phyloP scores from a whole-genome alignment of 2,113 vertebrate species.

The Syrrhaptes paradoxus region DNA sequence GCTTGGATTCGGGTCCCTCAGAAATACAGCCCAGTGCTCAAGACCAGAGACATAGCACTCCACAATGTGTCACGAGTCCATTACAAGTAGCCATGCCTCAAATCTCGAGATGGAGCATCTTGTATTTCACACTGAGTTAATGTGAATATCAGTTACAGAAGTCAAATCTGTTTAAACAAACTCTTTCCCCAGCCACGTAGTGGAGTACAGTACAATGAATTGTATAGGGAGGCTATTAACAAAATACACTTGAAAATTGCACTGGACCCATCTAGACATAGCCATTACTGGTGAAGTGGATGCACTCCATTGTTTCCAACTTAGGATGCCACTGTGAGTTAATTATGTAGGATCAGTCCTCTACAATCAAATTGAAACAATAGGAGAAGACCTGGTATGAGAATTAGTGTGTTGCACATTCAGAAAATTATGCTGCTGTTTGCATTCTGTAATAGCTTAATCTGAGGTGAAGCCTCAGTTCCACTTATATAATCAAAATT shows the following conservation, averaged over 20 bases:
- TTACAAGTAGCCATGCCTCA: neutral
- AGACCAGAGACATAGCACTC: neutral
- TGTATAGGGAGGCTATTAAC: neutral
- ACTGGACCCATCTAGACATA: neutral
- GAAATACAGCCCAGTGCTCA: neutral
- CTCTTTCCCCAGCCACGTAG: neutral
- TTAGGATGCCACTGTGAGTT: neutral
- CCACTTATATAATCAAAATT: neutral
- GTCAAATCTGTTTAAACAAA: neutral
- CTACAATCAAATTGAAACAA: neutral
- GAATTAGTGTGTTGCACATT: neutral
- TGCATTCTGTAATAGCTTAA: neutral
- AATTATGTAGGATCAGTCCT: neutral
- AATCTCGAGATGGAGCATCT: neutral
- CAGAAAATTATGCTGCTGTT: neutral
- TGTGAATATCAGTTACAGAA: neutral
- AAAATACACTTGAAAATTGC: neutral
- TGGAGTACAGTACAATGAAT: neutral
- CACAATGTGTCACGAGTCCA: accelerated
- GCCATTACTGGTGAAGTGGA: neutral
- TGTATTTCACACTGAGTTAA: neutral
- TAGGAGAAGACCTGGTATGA: neutral
- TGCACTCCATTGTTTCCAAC: neutral
- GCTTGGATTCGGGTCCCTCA: neutral
- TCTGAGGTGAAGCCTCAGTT: neutral